A percentile compares a stretch with the other conserved stretches of the same genome.
Conservation (phyloP, 2,888 invertebrate genomes). For the Amphipyra tragopoginis region DNA sequence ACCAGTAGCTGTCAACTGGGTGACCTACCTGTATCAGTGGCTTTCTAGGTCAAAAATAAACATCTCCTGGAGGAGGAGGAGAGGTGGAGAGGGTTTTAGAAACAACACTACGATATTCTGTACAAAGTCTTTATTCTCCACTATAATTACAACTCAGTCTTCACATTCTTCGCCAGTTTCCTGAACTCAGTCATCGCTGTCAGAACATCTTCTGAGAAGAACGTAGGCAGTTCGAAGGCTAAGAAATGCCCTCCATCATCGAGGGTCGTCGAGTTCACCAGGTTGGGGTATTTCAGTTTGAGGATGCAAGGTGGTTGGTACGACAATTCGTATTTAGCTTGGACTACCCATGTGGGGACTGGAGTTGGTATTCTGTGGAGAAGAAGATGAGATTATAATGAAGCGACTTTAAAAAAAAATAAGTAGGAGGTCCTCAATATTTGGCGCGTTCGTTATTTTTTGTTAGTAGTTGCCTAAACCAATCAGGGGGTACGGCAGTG, state of each 20-base stretch:
- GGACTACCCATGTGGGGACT: slow-evolving; percentile 92
- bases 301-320: slow-evolving; percentile 90
- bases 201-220: slow-evolving; percentile 92
- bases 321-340: slow-evolving; percentile 92
- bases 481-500: no score
- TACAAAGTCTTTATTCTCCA: slow-evolving; percentile 8
- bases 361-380: slow-evolving; percentile 89
- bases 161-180: slow-evolving; percentile 51
- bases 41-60: no score
- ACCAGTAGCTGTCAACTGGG: no score
- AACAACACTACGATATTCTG: neutral
- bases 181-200: slow-evolving; percentile 73
- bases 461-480: no score
- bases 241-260: slow-evolving; percentile 95
- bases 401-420: neutral
- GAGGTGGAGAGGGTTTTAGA: no score
- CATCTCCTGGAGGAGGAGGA: no score
- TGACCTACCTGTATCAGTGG: no score
- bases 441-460: no score
- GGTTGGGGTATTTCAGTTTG: slow-evolving; percentile 90
- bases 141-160: slow-evolving; percentile 82
- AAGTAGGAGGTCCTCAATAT: no score
- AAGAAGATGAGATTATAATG: neutral
- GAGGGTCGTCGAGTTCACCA: slow-evolving; percentile 91
- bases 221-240: slow-evolving; percentile 93